Percentiles rank a stretch among this genome's conserved stretches.
Conservation (phyloP, 2,797 vertebrate genomes). For the Sparus aurata region DNA sequence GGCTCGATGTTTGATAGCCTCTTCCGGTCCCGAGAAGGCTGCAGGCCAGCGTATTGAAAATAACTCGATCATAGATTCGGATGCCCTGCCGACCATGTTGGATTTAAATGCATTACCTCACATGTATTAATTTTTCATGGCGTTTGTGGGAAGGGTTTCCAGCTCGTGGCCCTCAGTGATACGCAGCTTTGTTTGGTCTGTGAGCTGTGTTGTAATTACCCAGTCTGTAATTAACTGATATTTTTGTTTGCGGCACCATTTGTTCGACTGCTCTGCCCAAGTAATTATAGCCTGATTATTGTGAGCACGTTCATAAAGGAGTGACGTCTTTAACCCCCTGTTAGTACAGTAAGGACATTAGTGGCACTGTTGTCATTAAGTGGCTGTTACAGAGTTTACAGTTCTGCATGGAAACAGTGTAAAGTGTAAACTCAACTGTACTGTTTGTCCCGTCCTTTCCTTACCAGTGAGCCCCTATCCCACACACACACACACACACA, state of each 20-base stretch:
- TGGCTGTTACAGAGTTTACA: constrained; percentile 15
- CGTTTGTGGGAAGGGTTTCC: background rate
- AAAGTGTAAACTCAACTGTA: constrained; percentile 15
- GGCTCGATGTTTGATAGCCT: constrained; percentile 3
- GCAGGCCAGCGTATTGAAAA: constrained; percentile 13
- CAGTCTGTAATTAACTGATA: constrained; percentile 56
- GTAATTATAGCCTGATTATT: constrained; percentile 58
- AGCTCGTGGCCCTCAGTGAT: constrained; percentile 10
- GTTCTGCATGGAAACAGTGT: constrained; percentile 30
- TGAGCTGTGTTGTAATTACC: constrained; percentile 58
- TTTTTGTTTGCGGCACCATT: constrained; percentile 57
- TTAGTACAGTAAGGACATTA: constrained; percentile 30
- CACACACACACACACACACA: too few species aligned
- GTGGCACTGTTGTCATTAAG: constrained; percentile 13
- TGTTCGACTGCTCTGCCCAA: constrained; percentile 34
- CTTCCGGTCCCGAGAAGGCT: constrained; percentile 1
- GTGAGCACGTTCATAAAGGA: constrained; percentile 45
- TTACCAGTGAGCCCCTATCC: background rate
- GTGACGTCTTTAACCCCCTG: constrained; percentile 30
- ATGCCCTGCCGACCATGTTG: background rate
- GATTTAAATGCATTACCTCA: constrained; percentile 24
- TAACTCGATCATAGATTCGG: constrained; percentile 38
- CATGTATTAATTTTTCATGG: constrained; percentile 18
- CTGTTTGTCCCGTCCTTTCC: constrained; percentile 8
- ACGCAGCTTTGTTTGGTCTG: constrained; percentile 44